Percentiles rank a stretch among this genome's conserved stretches.
Evolutionary conservation across 1,140 invertebrate genomes (phyloP).

Genomic region (Neodiprion virginianus): DNA sequence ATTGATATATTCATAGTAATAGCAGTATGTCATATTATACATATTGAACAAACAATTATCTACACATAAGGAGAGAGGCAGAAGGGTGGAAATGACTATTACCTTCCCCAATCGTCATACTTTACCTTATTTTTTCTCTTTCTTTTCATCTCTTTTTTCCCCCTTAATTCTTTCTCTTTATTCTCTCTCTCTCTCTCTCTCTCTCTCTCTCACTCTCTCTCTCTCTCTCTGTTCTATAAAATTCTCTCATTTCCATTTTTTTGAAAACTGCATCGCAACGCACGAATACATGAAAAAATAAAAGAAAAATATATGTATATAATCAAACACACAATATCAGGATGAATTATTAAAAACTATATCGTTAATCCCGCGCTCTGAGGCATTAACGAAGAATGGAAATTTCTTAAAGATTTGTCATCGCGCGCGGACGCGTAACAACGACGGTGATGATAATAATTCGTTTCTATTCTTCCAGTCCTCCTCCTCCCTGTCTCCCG

Average conservation of each 20-base stretch:
- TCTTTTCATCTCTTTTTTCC: background rate
- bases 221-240: no score
- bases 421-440: no score
- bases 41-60: background rate
- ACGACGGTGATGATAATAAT: no score
- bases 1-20: conserved; percentile 26
- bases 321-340: background rate
- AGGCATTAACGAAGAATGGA: no score
- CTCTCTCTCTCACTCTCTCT: no score
- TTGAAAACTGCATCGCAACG: no score
- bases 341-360: background rate
- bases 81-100: background rate
- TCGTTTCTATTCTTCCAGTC: no score
- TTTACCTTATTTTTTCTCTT: background rate
- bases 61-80: background rate
- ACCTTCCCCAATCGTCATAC: background rate
- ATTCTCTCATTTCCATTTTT: no score
- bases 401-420: no score
- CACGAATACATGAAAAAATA: background rate
- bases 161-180: background rate
- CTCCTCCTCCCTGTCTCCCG: background rate
- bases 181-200: no score
- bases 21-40: background rate
- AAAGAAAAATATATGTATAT: background rate
- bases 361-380: background rate